phyloP scores from a whole-genome alignment of 2,888 invertebrate genomes.

The Pyralis farinalis region DNA sequence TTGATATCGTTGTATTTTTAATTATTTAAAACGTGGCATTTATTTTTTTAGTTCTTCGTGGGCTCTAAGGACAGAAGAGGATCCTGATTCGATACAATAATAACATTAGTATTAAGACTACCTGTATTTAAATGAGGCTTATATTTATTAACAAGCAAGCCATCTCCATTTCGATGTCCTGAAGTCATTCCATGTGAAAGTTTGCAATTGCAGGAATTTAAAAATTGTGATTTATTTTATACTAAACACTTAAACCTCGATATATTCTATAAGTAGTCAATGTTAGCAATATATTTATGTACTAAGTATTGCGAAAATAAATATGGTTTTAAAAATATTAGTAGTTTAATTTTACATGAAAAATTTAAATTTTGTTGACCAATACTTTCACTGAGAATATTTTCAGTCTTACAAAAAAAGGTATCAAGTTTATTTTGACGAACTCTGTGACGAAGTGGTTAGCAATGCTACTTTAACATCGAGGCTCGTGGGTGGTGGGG shows the following conservation, averaged over 20 bases:
- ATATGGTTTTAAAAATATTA: too few species aligned
- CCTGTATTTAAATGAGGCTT: conserved; percentile 22
- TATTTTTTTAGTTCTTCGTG: conserved; percentile 51
- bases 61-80: conserved; percentile 37
- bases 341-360: too few species aligned
- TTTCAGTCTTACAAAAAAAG: too few species aligned
- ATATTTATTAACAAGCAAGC: conserved; percentile 29
- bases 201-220: conserved; percentile 21
- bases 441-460: too few species aligned
- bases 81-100: conserved; percentile 13
- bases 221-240: conserved; percentile 10
- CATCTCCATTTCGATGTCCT: conserved; percentile 36
- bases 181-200: conserved; percentile 53
- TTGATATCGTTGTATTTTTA: too few species aligned
- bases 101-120: conserved; percentile 17
- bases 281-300: background rate
- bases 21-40: background rate
- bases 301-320: conserved; percentile 8
- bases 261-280: background rate
- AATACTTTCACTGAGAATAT: too few species aligned
- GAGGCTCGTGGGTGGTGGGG: too few species aligned
- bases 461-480: too few species aligned
- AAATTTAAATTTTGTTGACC: too few species aligned
- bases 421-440: too few species aligned
- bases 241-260: conserved; percentile 3